Evolutionary conservation across 2,113 vertebrate genomes (phyloP).

Genomic region (Anas platyrhynchos): DNA sequence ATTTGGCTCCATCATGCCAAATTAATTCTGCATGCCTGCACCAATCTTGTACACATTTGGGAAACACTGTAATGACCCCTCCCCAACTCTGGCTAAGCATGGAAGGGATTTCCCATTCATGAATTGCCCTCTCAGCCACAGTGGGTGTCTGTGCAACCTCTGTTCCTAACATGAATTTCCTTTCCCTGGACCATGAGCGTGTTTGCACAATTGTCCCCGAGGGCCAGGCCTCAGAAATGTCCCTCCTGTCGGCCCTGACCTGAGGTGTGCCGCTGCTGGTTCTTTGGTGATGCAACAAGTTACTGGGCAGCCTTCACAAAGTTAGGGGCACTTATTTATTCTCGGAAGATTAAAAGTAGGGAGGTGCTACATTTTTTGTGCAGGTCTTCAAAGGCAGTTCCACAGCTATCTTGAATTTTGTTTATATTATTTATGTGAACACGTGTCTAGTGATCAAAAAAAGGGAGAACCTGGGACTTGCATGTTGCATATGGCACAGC

Average conservation of each 20-base stretch:
- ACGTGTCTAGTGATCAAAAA: neutral
- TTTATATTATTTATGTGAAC: neutral
- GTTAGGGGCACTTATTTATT: neutral
- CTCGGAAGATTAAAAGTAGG: neutral
- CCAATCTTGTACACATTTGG: neutral
- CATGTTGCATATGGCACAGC: neutral
- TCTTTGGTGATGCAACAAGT: neutral
- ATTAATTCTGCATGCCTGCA: neutral
- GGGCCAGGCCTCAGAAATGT: neutral
- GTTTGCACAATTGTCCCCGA: neutral
- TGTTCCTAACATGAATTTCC: neutral
- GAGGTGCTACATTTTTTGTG: neutral
- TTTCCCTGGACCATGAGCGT: accelerated
- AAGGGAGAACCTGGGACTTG: neutral
- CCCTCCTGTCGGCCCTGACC: neutral
- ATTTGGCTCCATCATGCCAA: neutral
- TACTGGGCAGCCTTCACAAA: neutral
- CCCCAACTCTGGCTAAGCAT: neutral
- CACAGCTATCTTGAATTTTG: neutral
- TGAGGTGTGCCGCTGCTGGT: neutral
- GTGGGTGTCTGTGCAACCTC: neutral
- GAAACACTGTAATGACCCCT: neutral
- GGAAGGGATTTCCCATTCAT: neutral
- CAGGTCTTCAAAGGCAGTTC: neutral
- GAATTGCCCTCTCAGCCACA: neutral